Conservation (phyloP, 2,113 vertebrate genomes). For the Amphiprion ocellaris region DNA sequence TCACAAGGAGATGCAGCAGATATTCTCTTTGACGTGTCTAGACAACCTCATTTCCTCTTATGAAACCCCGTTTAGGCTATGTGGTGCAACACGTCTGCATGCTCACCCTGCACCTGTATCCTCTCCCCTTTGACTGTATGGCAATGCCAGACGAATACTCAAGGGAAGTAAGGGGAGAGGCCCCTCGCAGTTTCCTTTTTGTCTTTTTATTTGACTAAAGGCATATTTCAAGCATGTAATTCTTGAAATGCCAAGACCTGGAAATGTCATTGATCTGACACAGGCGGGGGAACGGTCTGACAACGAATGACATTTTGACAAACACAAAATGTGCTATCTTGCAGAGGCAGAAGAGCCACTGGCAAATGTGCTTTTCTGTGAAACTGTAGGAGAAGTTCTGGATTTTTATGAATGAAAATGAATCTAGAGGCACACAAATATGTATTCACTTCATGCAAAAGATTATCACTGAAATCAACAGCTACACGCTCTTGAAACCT, state of each 20-base stretch:
- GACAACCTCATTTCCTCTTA: constrained; percentile 58
- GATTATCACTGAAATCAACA: not conserved
- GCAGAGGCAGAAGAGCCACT: not conserved
- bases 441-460: not conserved
- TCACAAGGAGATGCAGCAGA: not conserved
- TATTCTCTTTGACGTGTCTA: constrained; percentile 7
- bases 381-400: not conserved
- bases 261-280: constrained; percentile 15
- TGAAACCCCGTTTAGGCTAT: not conserved
- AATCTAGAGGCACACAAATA: not conserved
- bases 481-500: not conserved
- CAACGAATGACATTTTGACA: constrained; percentile 17
- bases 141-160: not conserved
- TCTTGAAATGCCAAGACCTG: constrained; percentile 55
- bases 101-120: constrained; percentile 50
- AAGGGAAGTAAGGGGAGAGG: constrained; percentile 26
- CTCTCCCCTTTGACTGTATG: constrained; percentile 1
- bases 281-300: not conserved
- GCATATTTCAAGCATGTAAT: not conserved
- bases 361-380: not conserved
- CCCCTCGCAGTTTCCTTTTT: constrained; percentile 29
- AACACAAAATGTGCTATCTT: not conserved
- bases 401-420: not conserved
- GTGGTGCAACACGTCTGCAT: not conserved
- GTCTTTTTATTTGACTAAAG: constrained; percentile 11